Evolutionary conservation across 2,113 vertebrate genomes (phyloP), one percentile per base, ranked within the genome.

Genomic region (Seriola aureovittata): DNA sequence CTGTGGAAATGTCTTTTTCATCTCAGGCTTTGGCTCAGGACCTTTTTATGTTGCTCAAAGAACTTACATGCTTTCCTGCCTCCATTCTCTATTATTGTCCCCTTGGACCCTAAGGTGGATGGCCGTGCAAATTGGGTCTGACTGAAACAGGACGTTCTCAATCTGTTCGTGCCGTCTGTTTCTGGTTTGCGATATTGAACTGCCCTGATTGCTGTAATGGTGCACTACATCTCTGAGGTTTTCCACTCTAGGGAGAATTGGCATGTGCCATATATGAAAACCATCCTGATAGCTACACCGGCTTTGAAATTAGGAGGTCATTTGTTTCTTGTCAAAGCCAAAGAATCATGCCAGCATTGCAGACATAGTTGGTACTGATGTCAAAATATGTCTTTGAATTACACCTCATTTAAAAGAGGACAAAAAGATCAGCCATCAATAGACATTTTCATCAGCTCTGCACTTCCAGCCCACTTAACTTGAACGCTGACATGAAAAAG

Each of bases 131-230:
- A 94, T 94, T 94, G 91, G 85, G 64, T 81, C 82, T 90, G 92
- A 95, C 93, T 91, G 86, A 92, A 94, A 93, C 92, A 92, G 93
- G 93, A 94, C 92, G 80, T 94, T 95, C 91, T 90, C 93, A 93
- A 93, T 95, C 91, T 95, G 92, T 93, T 87, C 88, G 40, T 83
- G 87, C 80, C 82, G 88, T 93, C 93, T 95, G 95, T 90, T 95
- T 95, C 87, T 91, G 85, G 77, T 95, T 94, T 95, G 89, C 62
- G 25, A 75, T 91, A 91, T 92, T 90, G 91, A 91, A 85, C 85
- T 78, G 64, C 84, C 75, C 81, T 94, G 94, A 94, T 95, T 95
- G 88, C 88, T 89, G 85, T 90, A 93, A 90, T 90, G 80, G 83
- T 78, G 75, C 85, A 80, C 89, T 88, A 82, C 82, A 84, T 87